phyloP scores from a whole-genome alignment of 2,797 vertebrate genomes.

The Tachyglossus aculeatus region DNA sequence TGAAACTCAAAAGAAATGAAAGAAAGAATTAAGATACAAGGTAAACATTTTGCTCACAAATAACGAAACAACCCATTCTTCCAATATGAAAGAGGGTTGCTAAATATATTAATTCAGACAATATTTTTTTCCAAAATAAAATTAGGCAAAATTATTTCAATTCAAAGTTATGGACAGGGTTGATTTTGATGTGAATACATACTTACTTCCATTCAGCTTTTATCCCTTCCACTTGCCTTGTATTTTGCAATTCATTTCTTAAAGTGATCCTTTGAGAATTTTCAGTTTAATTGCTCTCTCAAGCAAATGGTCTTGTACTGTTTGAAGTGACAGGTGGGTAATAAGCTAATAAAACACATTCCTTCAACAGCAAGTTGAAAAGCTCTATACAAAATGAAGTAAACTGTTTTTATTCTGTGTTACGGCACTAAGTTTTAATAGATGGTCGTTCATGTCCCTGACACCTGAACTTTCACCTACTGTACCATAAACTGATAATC shows the following conservation, averaged over 20 bases:
- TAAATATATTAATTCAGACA: not conserved
- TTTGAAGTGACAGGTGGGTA: slow-evolving; percentile 45
- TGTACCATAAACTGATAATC: too few species aligned
- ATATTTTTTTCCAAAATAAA: not conserved
- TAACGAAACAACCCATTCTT: not conserved
- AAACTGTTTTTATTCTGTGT: slow-evolving; percentile 40
- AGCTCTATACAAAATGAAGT: slow-evolving; percentile 45
- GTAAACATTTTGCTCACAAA: rapidly evolving
- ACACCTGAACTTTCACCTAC: not conserved
- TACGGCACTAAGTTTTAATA: slow-evolving; percentile 20
- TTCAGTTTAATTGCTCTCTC: slow-evolving; percentile 25
- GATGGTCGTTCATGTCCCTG: not conserved
- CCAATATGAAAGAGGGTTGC: too few species aligned
- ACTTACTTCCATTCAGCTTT: not conserved
- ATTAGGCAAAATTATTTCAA: rapidly evolving
- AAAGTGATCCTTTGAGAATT: slow-evolving; percentile 40
- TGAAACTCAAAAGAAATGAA: not conserved
- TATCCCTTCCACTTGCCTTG: not conserved
- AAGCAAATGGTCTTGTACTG: not conserved
- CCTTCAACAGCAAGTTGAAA: slow-evolving; percentile 38
- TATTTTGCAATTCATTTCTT: slow-evolving; percentile 26
- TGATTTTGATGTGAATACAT: not conserved
- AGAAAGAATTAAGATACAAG: rapidly evolving
- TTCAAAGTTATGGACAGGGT: not conserved
- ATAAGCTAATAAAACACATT: slow-evolving; percentile 50